Evolutionary conservation across 35 echinoderm and acorn worm species (phyloP), one percentile per base, ranked within the genome.

Genomic region (Apostichopus parvimensis): DNA sequence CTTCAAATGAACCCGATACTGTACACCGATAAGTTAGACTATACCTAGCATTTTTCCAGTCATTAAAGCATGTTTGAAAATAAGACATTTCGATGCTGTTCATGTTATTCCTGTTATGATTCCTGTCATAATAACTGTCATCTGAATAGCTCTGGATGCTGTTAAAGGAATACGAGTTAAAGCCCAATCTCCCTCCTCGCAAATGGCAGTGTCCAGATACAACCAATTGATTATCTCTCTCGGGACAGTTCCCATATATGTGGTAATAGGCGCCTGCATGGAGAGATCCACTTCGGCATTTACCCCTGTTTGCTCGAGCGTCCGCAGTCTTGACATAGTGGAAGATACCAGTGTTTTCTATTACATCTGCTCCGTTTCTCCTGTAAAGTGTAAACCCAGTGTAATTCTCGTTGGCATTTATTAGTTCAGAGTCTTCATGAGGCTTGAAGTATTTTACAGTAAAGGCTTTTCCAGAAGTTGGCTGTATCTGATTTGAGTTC

Each of bases 241-340:
- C 83, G 2, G 83, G 83, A 60, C 83, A 87, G 18, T 9, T 15
- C 12, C 60, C 18, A 56, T 87, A 87, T 20, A 87, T 87, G 54
- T 87, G 17, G 59, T 18, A 24, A 87, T 87, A 87, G 54, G 56
- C 83, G 21, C 83, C 83, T 5, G 83, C 83, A 26, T 87, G 83
- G 1, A 57, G 18, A 58, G 83, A 58, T 6, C 1, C 2, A 59
- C 28, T 1, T 34, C 57, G 59, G 45, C 9, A 18, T 6, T 12
- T 5, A 12, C 5, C n/a, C 22, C 15, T 57, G 34, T 34, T 34
- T 34, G 45, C 55, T 4, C 9, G 24, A 56, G 45, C 55, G 56
- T 87, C 60, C 5, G 53, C 34, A 87, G 45, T 58, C 59, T 58
- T 61, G 55, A 87, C 83, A 56, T 18, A 87, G 59, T 58, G 56